Evolutionary conservation across 1,140 invertebrate species (phyloP).

Genomic region (Drosophila bocqueti): DNA sequence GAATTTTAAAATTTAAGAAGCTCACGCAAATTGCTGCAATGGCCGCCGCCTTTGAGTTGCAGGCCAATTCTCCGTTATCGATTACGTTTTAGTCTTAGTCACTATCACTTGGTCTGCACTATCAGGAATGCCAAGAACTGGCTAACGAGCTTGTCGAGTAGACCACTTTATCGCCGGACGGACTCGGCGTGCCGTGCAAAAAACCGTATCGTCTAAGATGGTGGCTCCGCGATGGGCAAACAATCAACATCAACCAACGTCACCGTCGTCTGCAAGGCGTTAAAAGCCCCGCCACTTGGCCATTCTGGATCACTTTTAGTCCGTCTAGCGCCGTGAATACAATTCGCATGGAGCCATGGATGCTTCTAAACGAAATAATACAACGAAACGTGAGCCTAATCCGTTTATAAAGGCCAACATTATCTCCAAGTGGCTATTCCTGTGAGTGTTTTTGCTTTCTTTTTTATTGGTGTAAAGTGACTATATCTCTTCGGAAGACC

Average conservation of each 20-base stretch:
- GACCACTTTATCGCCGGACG: conserved; percentile 43
- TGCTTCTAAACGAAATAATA: conserved; percentile 35
- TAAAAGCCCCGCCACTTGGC: conserved; percentile 38
- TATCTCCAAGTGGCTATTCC: conserved; percentile 69
- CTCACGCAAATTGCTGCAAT: conserved; percentile 24
- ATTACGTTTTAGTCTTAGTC: conserved; percentile 35
- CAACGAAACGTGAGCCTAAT: conserved; percentile 57
- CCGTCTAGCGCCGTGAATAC: conserved; percentile 19
- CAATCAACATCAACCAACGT: conserved; percentile 21
- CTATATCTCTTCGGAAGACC: not conserved
- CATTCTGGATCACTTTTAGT: conserved; percentile 39
- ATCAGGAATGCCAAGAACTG: conserved; percentile 12
- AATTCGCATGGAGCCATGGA: conserved; percentile 57
- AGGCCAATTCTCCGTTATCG: conserved; percentile 15
- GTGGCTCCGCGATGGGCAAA: conserved; percentile 28
- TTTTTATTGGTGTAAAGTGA: conserved; percentile 15
- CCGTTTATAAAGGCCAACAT: conserved; percentile 63
- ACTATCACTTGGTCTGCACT: conserved; percentile 26
- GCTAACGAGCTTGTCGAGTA: conserved; percentile 19
- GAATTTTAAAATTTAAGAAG: conserved; percentile 5
- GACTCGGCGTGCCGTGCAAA: conserved; percentile 68
- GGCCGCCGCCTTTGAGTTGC: conserved; percentile 19
- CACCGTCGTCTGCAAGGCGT: conserved; percentile 22
- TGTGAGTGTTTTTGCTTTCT: conserved; percentile 47
- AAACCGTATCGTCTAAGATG: conserved; percentile 45